Base-by-base conservation (phyloP, 2,888 invertebrate genomes). In the Netelia melanura region DNA sequence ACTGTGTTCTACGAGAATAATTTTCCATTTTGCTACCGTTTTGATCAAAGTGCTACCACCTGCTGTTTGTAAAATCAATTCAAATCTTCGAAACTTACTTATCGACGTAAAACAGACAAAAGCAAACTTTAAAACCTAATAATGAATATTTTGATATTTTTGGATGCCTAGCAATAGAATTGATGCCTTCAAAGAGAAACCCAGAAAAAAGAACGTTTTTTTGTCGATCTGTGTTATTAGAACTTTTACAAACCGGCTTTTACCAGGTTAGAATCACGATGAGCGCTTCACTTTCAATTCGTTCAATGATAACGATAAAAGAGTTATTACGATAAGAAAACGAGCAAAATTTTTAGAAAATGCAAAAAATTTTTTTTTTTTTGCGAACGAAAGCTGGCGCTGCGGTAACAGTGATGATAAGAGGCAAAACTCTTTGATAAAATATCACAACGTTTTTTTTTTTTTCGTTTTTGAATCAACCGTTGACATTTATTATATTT, bases 41-140 rank as follows among this genome's bases (percentile, higher is more conserved):
- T 81, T 81, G 48, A 82, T 52, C 76, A 81, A 81, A 81, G 78
- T 81, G 81, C 76, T 61, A 62, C 76, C 78, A 64, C 52, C 48
- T 71, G 44, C 25, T 67, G 65, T 68, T 82, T 56, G 17, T 81
- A 64, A 81, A 68, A 81, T 81, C 56, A 81, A 81, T 81, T 17
- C 5, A 56, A 56, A 56, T 56, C 56, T 56, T 56, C 67, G 68
- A 82, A 81, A 30, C 43, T 23, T 81, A 72, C 68, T 83, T 52
- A 81, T 81, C 78, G 79, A 82, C 52, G 82, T 81, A 82, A 81
- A 81, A 67, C 82, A 67, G 65, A 81, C 68, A 83, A 81, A 81
- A 81, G 79, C 78, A 81, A 82, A 81, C 82, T 81, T 82, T 25
- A 25, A 25, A 25, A 25, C 2, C 25, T 25, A 25, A 25, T 2